phyloP scores from a whole-genome alignment of 2,797 vertebrate genomes.

The Sebastes iracundus region DNA sequence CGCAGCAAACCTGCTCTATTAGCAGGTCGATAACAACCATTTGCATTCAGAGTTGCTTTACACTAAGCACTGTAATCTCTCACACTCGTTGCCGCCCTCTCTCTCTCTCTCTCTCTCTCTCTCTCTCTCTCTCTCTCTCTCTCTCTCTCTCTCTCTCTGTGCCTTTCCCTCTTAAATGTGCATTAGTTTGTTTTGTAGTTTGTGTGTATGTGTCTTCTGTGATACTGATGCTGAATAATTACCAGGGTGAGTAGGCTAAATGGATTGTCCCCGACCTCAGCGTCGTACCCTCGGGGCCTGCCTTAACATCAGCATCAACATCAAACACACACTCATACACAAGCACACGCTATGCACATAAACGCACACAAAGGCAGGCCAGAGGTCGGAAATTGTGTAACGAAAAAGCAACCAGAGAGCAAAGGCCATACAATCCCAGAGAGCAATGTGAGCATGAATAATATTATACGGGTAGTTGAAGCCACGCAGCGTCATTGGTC shows the following conservation, averaged over 20 bases:
- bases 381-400: conserved; percentile 31
- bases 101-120: conserved; percentile 4
- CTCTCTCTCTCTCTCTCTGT: neutral
- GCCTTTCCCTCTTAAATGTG: conserved; percentile 21
- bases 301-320: conserved; percentile 37
- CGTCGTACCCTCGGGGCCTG: conserved; percentile 39
- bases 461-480: conserved; percentile 51
- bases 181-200: conserved; percentile 41
- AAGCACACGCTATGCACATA: conserved; percentile 4
- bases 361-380: conserved; percentile 30
- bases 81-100: neutral
- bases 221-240: conserved; percentile 72
- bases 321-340: conserved; percentile 19
- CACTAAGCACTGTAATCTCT: conserved; percentile 45
- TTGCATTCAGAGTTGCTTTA: conserved; percentile 44
- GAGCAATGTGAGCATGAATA: conserved; percentile 38
- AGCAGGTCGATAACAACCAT: conserved; percentile 51
- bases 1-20: conserved; percentile 1
- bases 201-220: conserved; percentile 45
- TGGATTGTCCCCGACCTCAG: conserved; percentile 59
- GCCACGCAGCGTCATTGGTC: conserved; percentile 20
- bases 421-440: conserved; percentile 1
- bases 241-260: conserved; percentile 69
- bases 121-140: neutral
- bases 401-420: neutral